phyloP scores from a whole-genome alignment of 2,888 invertebrate species.

The Pristionchus fissidentatus region DNA sequence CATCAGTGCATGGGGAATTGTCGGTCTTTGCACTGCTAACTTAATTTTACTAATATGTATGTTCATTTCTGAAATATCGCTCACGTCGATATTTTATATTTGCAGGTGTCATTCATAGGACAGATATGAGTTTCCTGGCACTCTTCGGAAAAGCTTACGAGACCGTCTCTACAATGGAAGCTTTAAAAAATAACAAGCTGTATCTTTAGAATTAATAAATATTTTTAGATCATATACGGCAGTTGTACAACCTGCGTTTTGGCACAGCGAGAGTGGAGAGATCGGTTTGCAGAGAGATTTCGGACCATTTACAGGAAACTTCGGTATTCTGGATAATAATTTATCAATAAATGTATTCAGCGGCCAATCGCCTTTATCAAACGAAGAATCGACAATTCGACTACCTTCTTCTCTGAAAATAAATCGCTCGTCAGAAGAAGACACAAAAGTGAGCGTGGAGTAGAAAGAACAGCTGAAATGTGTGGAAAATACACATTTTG shows the following conservation, averaged over 20 bases:
- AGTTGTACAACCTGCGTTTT: not conserved
- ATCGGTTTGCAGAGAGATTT: not conserved
- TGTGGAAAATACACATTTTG: too few relatives aligned
- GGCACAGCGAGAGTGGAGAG: not conserved
- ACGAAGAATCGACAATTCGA: not conserved
- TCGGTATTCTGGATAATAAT: not conserved
- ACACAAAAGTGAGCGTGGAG: not conserved
- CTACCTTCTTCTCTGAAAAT: not conserved
- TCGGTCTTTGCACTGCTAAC: not conserved
- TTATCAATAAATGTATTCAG: not conserved
- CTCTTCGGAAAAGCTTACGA: not conserved
- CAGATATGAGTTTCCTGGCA: not conserved
- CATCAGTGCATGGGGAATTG: not conserved
- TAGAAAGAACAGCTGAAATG: too few relatives aligned
- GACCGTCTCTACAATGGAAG: conserved; percentile 4
- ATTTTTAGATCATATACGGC: not conserved
- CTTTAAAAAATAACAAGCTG: not conserved
- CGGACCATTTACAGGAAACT: not conserved
- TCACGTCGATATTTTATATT: not conserved
- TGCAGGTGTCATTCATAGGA: not conserved
- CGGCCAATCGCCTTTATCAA: not conserved
- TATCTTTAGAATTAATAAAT: too few relatives aligned
- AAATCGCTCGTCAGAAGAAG: not conserved
- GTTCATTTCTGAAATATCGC: too few relatives aligned
- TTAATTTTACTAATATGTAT: not conserved